These are phyloP conservation scores for Hermaeophaga mercurialis DNA, from an alignment of 2,888 invertebrate species.

Conservation along the genomic window DNA sequence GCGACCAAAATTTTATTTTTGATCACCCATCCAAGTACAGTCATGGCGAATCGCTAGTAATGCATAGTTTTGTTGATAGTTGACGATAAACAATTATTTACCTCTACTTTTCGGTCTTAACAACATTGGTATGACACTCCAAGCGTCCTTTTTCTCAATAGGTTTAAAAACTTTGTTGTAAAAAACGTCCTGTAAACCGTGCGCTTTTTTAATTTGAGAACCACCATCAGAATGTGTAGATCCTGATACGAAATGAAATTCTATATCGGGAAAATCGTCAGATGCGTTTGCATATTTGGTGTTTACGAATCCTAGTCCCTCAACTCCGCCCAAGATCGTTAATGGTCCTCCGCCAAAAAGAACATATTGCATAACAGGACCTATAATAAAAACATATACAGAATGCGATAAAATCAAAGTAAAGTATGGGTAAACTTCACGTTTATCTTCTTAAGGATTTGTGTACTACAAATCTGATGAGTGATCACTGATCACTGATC, in stretches of 20 bases:
- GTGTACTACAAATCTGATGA: too few relatives aligned
- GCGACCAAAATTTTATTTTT: too few relatives aligned
- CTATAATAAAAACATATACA: too few relatives aligned
- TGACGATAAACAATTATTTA: too few relatives aligned
- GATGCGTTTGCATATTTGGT: slow-evolving; percentile 81
- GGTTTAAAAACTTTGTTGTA: slow-evolving; percentile 76
- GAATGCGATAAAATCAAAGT: too few relatives aligned
- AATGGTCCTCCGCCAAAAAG: slow-evolving; percentile 82
- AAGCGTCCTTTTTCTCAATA: slow-evolving; percentile 77
- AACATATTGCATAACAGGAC: slow-evolving; percentile 82
- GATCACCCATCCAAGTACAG: too few relatives aligned
- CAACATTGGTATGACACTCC: slow-evolving; percentile 84
- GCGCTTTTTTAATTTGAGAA: slow-evolving; percentile 77
- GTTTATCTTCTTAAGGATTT: too few relatives aligned
- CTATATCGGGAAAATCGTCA: slow-evolving; percentile 86
- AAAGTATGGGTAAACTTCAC: too few relatives aligned
- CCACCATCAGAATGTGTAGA: slow-evolving; percentile 88
- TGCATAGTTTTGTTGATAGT: too few relatives aligned
- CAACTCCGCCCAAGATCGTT: slow-evolving; percentile 87
- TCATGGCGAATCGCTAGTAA: too few relatives aligned
- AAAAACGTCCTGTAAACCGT: slow-evolving; percentile 76
- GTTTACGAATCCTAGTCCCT: slow-evolving; percentile 83
- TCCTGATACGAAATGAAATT: slow-evolving; percentile 87
- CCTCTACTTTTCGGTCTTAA: slow-evolving; percentile 86
- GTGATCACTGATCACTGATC: too few relatives aligned